Evolutionary conservation across 53 echinoderm and acorn worm genomes (phyloP), one percentile per base, ranked within the genome.

Genomic region (Glandiceps talaboti): DNA sequence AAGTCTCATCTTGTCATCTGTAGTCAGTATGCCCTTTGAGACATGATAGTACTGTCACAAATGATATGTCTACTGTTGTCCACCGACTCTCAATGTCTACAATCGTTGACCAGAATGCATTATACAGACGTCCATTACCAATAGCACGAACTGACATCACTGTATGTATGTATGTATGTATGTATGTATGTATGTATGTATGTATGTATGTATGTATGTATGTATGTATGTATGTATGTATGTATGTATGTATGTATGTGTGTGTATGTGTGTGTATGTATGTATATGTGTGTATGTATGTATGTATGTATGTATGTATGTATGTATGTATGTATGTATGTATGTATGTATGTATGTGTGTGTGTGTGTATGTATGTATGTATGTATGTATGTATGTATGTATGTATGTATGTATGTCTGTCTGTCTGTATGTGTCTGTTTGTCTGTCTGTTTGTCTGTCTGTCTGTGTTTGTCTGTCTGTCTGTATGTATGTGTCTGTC

Each of bases 331-430:
- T 20, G 64, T 45, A 45, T 45, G 64, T 45, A 45, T 45, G 64
- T 45, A 45, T 45, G 64, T 45, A 45, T 45, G 64, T 45, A 45
- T 45, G 64, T 45, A 45, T 45, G 64, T 45, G 20, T 45, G 64
- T 45, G 20, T 45, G 64, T 45, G 20, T 45, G 64, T 45, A 45
- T 45, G 64, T 45, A 84, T 74, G 84, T 31, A 33, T 73, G 79
- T 79, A 78, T 79, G 78, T 84, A 74, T 74, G 31, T 79, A 74
- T 79, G 32, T 26, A 29, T 78, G 79, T 29, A 78, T 78, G 79
- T 31, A 30, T 78, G 30, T 31, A 78, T 78, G 79, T 78, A 31
- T 78, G 79, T 31, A 31, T 78, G 79, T 31, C 1, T 78, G 79
- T 78, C 1, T 78, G 79, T 31, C 1, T 78, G 79, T 31, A 31